A percentile compares a stretch with the other conserved stretches of the same genome.
Conservation (phyloP, 1,140 invertebrate genomes). For the Aporrectodea caliginosa region DNA sequence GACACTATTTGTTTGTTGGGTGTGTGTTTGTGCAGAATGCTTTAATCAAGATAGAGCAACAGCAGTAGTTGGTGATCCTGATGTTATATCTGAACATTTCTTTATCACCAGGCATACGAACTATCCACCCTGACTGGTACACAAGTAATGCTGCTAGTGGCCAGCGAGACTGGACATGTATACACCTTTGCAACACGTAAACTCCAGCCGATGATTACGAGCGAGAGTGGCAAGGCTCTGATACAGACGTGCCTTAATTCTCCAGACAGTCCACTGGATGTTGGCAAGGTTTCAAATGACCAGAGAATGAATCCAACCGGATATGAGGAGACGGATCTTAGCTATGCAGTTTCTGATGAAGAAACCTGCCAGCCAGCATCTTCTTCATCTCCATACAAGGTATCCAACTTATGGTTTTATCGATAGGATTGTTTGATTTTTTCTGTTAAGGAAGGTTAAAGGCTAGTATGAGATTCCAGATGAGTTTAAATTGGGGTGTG, state of each 20-base stretch:
- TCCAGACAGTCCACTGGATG: neutral
- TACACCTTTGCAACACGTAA: slow-evolving; percentile 99
- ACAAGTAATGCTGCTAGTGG: slow-evolving; percentile 70
- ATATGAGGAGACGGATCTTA: neutral
- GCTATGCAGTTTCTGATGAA: neutral
- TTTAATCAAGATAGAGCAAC: no score
- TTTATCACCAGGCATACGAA: slow-evolving; percentile 84
- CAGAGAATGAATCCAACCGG: neutral
- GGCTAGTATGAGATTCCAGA: no score
- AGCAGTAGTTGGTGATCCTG: no score
- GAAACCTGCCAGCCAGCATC: neutral
- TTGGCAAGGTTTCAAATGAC: neutral
- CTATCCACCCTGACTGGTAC: slow-evolving; percentile 97
- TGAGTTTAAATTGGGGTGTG: no score
- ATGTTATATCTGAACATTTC: no score
- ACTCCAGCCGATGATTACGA: slow-evolving; percentile 99
- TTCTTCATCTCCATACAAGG: no score
- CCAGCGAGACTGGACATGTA: slow-evolving; percentile 73
- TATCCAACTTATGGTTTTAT: no score
- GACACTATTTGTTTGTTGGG: no score
- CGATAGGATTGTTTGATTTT: no score
- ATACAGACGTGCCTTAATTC: slow-evolving; percentile 92
- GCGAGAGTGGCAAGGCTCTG: slow-evolving; percentile 93
- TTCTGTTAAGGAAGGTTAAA: no score
- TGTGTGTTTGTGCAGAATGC: no score